A percentile compares a stretch with the other conserved stretches of the same genome.
phyloP scores from a whole-genome alignment of 1,140 invertebrate species.

The Daktulosphaira vitifoliae region DNA sequence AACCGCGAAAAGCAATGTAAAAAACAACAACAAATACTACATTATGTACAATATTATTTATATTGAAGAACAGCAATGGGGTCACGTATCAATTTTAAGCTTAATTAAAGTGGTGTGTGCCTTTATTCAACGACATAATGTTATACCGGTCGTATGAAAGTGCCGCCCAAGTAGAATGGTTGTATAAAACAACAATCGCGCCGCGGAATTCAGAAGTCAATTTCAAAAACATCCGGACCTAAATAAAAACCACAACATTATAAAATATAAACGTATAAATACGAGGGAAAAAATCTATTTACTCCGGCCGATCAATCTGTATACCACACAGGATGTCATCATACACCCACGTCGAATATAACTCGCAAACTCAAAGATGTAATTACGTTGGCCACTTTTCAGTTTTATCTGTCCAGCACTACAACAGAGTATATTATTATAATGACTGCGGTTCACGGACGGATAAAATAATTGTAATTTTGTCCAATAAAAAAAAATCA shows the following conservation, averaged over 20 bases:
- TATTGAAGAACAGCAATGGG: too few species aligned
- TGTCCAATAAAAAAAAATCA: too few species aligned
- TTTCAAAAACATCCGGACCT: not conserved
- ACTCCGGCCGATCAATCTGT: not conserved
- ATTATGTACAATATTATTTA: too few species aligned
- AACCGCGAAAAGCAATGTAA: conserved; percentile 17
- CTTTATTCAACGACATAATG: too few species aligned
- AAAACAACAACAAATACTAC: conserved; percentile 14
- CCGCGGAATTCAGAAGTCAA: conserved; percentile 32
- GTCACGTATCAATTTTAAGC: not conserved
- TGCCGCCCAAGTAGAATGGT: not conserved
- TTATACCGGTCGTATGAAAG: not conserved
- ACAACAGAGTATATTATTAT: not conserved
- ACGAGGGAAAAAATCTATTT: not conserved
- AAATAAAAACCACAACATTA: conserved; percentile 19
- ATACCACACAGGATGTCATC: conserved; percentile 21
- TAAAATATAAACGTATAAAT: not conserved
- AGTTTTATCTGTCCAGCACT: not conserved
- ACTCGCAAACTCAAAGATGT: not conserved
- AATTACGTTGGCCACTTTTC: not conserved
- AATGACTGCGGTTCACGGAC: not conserved
- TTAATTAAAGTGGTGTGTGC: not conserved
- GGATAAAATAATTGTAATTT: not conserved
- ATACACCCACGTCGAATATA: not conserved
- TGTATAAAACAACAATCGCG: not conserved